phyloP scores from a whole-genome alignment of 2,888 invertebrate genomes.

The Exocentrus adspersus region DNA sequence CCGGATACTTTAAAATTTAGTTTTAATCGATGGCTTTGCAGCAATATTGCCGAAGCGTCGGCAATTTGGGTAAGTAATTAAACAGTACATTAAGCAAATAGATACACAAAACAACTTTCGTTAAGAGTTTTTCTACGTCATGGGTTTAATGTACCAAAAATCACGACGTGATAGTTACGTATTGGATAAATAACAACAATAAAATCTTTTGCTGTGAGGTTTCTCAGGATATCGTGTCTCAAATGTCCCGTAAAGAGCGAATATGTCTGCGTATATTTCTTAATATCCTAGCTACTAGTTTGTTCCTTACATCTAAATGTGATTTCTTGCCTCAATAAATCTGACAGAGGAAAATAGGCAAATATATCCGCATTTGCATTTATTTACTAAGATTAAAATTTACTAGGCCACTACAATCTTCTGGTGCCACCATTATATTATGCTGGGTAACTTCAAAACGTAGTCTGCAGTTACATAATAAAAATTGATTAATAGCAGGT shows the following conservation, averaged over 20 bases:
- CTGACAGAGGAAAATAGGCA: not conserved
- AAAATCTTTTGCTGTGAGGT: not conserved
- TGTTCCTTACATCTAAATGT: not conserved
- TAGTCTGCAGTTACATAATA: not conserved
- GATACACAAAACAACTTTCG: not conserved
- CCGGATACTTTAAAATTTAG: no score
- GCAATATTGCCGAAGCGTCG: no score
- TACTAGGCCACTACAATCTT: no score
- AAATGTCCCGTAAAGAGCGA: not conserved
- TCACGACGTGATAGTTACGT: not conserved
- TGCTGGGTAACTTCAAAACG: no score
- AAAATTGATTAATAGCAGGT: not conserved
- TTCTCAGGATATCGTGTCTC: not conserved
- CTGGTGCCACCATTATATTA: no score
- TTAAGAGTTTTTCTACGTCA: not conserved
- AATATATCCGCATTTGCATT: not conserved
- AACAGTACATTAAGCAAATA: no score
- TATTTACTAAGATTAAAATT: not conserved
- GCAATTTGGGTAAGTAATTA: no score
- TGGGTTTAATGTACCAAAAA: not conserved
- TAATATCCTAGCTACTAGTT: not conserved
- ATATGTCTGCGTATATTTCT: not conserved
- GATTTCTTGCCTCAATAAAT: not conserved
- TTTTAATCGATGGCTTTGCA: no score
- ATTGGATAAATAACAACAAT: not conserved